phyloP scores from a whole-genome alignment of 2,113 vertebrate genomes.

The Serinus canaria region DNA sequence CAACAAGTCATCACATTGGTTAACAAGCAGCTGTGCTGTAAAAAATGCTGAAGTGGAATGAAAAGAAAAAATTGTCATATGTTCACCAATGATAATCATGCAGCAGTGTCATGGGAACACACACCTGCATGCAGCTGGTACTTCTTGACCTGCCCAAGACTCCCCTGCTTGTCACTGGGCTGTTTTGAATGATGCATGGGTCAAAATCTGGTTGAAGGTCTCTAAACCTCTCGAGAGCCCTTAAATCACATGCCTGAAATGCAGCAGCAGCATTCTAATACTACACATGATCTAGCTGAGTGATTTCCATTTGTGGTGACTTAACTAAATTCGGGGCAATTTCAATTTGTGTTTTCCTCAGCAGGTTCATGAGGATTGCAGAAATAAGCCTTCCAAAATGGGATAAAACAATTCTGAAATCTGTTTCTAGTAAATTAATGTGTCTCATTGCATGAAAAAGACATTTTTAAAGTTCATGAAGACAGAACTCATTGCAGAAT shows the following conservation, averaged over 20 bases:
- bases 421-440: slow-evolving; percentile 78
- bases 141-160: background rate
- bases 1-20: background rate
- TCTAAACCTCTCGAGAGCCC: background rate
- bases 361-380: slow-evolving; percentile 63
- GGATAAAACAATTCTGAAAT: slow-evolving; percentile 78
- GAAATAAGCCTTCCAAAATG: slow-evolving; percentile 75
- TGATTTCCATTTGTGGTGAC: background rate
- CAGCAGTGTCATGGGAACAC: background rate
- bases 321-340: slow-evolving; percentile 13
- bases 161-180: background rate
- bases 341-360: slow-evolving; percentile 59
- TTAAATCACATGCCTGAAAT: background rate
- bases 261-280: background rate
- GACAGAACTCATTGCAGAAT: slow-evolving; percentile 67
- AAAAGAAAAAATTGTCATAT: background rate
- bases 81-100: background rate
- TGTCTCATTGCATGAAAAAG: slow-evolving; percentile 74
- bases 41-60: background rate
- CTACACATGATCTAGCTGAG: background rate
- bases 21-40: background rate
- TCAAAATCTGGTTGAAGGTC: background rate
- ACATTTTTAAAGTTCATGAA: slow-evolving; percentile 72
- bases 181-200: background rate
- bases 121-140: background rate